A percentile compares a stretch with the other conserved stretches of the same genome.
phyloP scores from a whole-genome alignment of 1,140 invertebrate species.

The Sitodiplosis mosellana region DNA sequence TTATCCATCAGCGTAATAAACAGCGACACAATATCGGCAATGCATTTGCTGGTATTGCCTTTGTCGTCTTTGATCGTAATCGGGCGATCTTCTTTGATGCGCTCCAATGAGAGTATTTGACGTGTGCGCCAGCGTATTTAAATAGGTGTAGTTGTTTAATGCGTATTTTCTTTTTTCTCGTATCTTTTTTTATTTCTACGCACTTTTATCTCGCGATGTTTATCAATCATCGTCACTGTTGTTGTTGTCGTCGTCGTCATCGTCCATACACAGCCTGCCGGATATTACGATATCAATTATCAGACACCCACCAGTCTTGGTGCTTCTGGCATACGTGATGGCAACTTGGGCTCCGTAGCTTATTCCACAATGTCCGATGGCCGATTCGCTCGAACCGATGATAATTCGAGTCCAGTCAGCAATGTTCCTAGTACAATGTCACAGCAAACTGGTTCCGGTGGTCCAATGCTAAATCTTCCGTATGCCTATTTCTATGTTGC shows the following conservation, averaged over 20 bases:
- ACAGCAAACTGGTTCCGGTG: constrained; percentile 37
- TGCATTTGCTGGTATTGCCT: no score
- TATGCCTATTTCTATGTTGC: constrained; percentile 53
- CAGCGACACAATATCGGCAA: no score
- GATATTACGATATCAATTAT: constrained; percentile 48
- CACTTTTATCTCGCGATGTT: no score
- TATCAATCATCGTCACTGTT: no score
- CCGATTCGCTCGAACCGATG: constrained; percentile 59
- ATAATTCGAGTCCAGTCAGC: constrained; percentile 59
- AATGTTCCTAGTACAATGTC: constrained; percentile 44
- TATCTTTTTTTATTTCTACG: background rate
- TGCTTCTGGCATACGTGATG: constrained; percentile 40
- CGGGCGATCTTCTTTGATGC: no score
- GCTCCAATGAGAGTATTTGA: background rate
- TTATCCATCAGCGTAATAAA: no score
- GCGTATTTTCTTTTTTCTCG: background rate
- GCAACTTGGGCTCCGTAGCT: constrained; percentile 44
- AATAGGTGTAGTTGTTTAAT: background rate
- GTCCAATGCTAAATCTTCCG: constrained; percentile 25
- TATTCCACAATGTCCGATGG: constrained; percentile 54
- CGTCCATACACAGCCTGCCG: constrained; percentile 1
- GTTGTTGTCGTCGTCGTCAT: no score
- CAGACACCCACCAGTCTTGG: constrained; percentile 37
- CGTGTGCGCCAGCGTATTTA: background rate
- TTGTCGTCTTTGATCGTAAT: no score